phyloP scores from a whole-genome alignment of 2,888 invertebrate genomes.

The Ochropacha duplaris region DNA sequence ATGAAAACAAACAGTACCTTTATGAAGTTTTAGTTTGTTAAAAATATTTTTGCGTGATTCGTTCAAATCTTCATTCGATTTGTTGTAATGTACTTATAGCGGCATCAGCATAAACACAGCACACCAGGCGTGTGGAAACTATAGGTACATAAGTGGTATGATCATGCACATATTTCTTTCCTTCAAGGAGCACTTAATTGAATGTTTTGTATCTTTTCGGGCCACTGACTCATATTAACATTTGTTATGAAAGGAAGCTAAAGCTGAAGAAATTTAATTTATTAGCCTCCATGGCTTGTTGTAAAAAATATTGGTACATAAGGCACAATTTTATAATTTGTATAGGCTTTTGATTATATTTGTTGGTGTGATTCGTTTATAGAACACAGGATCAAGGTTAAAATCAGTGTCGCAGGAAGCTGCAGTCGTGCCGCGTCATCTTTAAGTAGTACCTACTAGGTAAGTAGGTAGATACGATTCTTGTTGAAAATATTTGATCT shows the following conservation, averaged over 20 bases:
- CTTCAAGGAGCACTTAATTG: not conserved
- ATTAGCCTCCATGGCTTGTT: not conserved
- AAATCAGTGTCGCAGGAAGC: not conserved
- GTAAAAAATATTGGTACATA: too few relatives aligned
- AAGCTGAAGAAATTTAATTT: too few relatives aligned
- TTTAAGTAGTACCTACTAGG: too few relatives aligned
- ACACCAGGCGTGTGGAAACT: not conserved
- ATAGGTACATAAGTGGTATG: too few relatives aligned
- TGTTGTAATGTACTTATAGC: not conserved
- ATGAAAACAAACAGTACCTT: not conserved
- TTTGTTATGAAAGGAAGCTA: not conserved
- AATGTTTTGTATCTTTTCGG: not conserved
- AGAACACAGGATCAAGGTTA: not conserved
- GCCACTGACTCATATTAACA: not conserved
- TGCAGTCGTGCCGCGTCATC: too few relatives aligned
- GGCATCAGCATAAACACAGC: not conserved
- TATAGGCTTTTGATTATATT: not conserved
- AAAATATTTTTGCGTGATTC: not conserved
- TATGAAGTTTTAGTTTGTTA: too few relatives aligned
- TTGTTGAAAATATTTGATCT: too few relatives aligned
- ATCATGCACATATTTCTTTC: not conserved
- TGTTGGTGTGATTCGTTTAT: not conserved
- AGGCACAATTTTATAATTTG: too few relatives aligned
- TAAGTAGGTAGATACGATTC: too few relatives aligned
- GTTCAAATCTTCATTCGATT: not conserved